Evolutionary conservation across 30 jellyfish, hydroid and myxozoan genomes (phyloP).

Genomic region (Sanderia malayensis): DNA sequence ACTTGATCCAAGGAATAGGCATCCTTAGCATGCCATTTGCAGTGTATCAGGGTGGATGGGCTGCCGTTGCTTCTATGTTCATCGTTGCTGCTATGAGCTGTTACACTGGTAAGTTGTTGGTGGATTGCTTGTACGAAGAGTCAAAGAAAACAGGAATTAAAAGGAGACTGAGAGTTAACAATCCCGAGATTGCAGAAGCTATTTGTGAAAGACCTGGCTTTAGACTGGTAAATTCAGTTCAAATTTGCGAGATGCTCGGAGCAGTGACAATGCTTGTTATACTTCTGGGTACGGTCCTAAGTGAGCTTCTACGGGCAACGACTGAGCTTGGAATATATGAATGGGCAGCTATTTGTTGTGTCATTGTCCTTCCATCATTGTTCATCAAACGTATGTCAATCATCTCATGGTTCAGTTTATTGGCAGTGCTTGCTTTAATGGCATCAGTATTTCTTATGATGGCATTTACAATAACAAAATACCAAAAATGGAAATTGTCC

Average conservation of each 20-base stretch:
- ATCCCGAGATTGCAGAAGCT: constrained; percentile 92
- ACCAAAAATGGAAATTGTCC: constrained; percentile 58
- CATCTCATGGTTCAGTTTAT: constrained; percentile 85
- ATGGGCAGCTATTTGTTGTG: constrained; percentile 87
- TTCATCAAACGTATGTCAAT: constrained; percentile 87
- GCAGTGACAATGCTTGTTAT: constrained; percentile 85
- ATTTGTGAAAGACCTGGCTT: constrained; percentile 62
- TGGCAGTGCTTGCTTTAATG: constrained; percentile 87
- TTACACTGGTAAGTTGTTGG: constrained; percentile 77
- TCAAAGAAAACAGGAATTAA: constrained; percentile 68
- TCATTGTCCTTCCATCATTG: constrained; percentile 69
- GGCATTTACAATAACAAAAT: constrained; percentile 68
- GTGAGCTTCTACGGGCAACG: constrained; percentile 59
- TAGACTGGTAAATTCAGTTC: constrained; percentile 61
- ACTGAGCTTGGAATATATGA: constrained; percentile 75
- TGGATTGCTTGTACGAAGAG: constrained; percentile 85
- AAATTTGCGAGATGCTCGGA: constrained; percentile 82
- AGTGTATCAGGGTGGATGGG: constrained; percentile 89
- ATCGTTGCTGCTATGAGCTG: constrained; percentile 86
- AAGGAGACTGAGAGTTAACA: constrained; percentile 73
- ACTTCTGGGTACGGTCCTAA: constrained; percentile 72
- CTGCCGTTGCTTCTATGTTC: constrained; percentile 85
- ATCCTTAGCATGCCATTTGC: constrained; percentile 75
- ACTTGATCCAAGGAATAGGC: constrained; percentile 92
- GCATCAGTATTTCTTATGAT: constrained; percentile 69